Evolutionary conservation across 23 tunicate genomes (phyloP).

Genomic region (Ascidia mentula): DNA sequence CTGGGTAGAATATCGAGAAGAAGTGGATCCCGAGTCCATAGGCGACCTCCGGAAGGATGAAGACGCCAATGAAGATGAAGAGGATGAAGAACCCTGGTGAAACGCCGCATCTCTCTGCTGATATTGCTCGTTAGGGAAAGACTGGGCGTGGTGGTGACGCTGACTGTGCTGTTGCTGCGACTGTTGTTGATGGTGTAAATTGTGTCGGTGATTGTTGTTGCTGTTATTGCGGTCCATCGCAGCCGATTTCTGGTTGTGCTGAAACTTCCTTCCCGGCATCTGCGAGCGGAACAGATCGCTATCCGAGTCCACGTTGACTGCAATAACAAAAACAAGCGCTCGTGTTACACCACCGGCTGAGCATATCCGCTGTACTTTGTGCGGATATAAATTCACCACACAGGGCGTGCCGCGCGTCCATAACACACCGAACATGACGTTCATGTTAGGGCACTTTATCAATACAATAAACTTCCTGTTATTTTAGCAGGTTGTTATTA

Average conservation of each 20-base stretch:
- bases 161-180: neutral
- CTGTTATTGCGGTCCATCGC: slow-evolving; percentile 40
- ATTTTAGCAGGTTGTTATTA: no score
- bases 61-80: neutral
- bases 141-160: neutral
- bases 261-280: slow-evolving; percentile 12
- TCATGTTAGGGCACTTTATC: neutral
- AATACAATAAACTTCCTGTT: neutral
- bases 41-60: slow-evolving; percentile 11
- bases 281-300: slow-evolving; percentile 13
- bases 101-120: neutral
- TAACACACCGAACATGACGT: neutral
- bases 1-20: slow-evolving; percentile 10
- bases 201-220: slow-evolving; percentile 55
- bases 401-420: neutral
- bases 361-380: neutral
- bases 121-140: neutral
- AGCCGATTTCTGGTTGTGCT: slow-evolving; percentile 12
- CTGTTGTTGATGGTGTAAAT: slow-evolving; percentile 12
- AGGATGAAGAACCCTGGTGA: neutral
- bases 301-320: slow-evolving; percentile 5
- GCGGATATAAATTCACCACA: neutral
- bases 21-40: neutral
- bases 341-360: neutral
- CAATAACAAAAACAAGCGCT: slow-evolving; percentile 4